Conservation (phyloP, 2,797 vertebrate genomes). For the Cryptoblepharus egeriae region DNA sequence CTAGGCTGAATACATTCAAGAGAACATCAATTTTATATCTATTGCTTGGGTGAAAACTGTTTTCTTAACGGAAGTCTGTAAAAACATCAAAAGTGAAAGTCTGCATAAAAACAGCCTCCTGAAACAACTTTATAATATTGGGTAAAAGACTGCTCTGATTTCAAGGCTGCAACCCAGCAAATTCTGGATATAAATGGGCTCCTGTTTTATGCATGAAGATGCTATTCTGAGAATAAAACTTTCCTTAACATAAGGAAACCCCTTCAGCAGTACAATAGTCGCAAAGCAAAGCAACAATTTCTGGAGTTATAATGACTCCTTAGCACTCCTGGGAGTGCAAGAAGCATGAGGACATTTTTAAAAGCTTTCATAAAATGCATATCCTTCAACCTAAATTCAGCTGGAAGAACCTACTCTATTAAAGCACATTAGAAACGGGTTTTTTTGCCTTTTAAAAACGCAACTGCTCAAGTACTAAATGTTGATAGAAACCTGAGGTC, state of each 20-base stretch:
- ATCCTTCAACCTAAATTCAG: neutral
- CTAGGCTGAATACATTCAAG: neutral
- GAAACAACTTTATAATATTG: neutral
- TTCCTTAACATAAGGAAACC: conserved; percentile 22
- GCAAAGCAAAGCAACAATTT: conserved; percentile 28
- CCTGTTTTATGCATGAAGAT: conserved; percentile 32
- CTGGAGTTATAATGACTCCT: conserved; percentile 14
- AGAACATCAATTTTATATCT: neutral
- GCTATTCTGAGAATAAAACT: conserved; percentile 11
- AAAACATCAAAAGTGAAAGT: conserved; percentile 8
- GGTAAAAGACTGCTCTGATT: conserved; percentile 16
- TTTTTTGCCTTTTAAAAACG: neutral
- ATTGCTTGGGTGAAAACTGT: neutral
- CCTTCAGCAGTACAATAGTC: conserved; percentile 31
- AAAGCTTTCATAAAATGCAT: conserved; percentile 19
- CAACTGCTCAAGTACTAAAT: neutral
- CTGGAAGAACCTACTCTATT: neutral
- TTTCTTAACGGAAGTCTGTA: neutral
- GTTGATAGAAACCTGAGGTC: neutral
- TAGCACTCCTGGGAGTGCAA: neutral
- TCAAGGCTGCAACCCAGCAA: conserved; percentile 19
- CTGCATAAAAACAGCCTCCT: neutral
- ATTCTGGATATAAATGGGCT: conserved; percentile 19
- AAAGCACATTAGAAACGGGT: neutral
- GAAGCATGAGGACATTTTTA: neutral